These are phyloP conservation scores for Rana temporaria DNA, from an alignment of 2,113 vertebrate genomes.

Conservation along the genomic window DNA sequence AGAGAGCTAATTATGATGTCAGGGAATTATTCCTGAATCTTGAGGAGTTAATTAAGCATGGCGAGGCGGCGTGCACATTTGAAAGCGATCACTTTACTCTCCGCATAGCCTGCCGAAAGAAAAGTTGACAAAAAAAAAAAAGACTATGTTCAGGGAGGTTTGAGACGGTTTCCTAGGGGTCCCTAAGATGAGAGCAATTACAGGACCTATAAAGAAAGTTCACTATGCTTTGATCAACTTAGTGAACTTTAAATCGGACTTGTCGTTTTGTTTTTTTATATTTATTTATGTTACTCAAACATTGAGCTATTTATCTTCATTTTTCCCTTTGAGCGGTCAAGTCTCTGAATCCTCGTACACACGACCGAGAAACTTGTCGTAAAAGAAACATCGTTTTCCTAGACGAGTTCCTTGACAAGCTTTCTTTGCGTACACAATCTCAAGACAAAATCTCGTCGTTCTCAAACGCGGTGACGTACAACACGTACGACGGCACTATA, in stretches of 20 bases:
- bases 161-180: neutral
- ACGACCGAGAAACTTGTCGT: no score
- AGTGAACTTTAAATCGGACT: neutral
- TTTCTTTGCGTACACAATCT: no score
- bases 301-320: neutral
- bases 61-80: conserved; percentile 54
- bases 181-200: no score
- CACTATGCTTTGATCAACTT: neutral
- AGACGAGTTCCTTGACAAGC: no score
- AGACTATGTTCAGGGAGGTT: neutral
- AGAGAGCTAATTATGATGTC: conserved; percentile 77
- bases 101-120: conserved; percentile 26
- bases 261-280: neutral
- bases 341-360: no score
- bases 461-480: no score
- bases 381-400: no score
- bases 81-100: conserved; percentile 44
- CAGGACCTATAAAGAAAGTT: no score
- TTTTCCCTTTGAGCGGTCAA: no score
- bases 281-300: neutral
- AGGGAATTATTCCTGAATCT: conserved; percentile 67
- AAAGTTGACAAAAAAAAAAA: conserved; percentile 9
- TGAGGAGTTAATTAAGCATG: conserved; percentile 72
- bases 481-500: no score
- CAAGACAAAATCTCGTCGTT: no score